Conservation (phyloP, 2,888 invertebrate species). For the Actias luna region DNA sequence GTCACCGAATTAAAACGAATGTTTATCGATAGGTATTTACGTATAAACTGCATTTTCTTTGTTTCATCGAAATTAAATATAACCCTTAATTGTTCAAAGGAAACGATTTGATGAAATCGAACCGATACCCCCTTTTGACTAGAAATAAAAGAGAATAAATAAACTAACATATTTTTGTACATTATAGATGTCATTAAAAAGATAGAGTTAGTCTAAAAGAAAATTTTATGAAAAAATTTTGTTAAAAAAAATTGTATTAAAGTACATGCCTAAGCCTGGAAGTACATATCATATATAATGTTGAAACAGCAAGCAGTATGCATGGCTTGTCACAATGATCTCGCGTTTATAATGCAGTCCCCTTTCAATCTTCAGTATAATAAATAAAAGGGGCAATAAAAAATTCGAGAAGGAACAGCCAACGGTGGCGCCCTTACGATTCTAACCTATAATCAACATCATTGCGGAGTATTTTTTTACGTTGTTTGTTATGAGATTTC, state of each 20-base stretch:
- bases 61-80: background rate
- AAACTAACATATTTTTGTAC: too few species aligned
- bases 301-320: constrained; percentile 34
- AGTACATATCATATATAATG: background rate
- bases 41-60: background rate
- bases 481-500: constrained; percentile 13
- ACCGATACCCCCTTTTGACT: too few species aligned
- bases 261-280: background rate
- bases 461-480: constrained; percentile 51
- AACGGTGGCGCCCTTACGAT: constrained; percentile 51
- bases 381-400: constrained; percentile 79
- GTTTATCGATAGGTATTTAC: too few species aligned
- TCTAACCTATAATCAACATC: constrained; percentile 51
- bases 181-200: too few species aligned
- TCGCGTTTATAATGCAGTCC: constrained; percentile 60
- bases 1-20: too few species aligned
- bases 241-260: too few species aligned
- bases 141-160: too few species aligned
- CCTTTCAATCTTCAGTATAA: constrained; percentile 79
- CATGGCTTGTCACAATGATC: constrained; percentile 64
- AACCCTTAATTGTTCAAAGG: background rate
- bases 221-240: background rate
- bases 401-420: constrained; percentile 56
- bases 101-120: background rate
- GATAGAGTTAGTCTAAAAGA: too few species aligned